A percentile compares a stretch with the other conserved stretches of the same genome.
Evolutionary conservation across 2,113 vertebrate genomes (phyloP).

Genomic region (Microcebus lehilahytsara): DNA sequence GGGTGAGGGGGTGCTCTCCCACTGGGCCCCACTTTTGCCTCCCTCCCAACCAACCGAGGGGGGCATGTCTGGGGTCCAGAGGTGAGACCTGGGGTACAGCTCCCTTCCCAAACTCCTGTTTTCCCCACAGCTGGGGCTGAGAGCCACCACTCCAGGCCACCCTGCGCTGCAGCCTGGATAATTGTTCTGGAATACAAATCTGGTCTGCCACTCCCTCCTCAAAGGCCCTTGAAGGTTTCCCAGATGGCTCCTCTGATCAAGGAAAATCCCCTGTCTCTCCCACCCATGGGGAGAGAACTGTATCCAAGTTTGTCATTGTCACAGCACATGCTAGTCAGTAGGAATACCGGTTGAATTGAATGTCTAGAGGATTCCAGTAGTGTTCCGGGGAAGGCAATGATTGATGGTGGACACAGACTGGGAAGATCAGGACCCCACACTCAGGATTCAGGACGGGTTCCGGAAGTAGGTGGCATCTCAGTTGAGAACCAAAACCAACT

Average conservation of each 20-base stretch:
- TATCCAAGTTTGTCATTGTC: neutral
- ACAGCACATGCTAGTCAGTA: neutral
- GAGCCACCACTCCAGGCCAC: neutral
- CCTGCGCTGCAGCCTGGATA: neutral
- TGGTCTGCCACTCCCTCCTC: neutral
- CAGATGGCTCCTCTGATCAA: constrained; percentile 5
- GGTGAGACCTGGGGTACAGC: neutral
- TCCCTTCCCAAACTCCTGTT: neutral
- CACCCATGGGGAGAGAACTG: neutral
- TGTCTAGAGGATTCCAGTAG: neutral
- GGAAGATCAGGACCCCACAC: neutral
- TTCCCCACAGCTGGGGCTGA: neutral
- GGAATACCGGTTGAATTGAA: neutral
- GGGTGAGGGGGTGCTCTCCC: neutral
- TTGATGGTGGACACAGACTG: neutral
- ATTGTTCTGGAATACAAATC: neutral
- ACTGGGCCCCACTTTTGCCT: no score
- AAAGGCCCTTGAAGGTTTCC: neutral
- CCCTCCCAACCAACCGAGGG: no score
- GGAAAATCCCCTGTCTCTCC: neutral
- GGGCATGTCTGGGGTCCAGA: neutral
- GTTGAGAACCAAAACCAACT: neutral
- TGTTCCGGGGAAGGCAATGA: neutral
- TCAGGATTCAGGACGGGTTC: neutral
- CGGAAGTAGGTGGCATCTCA: neutral